Percentiles rank a stretch among this genome's conserved stretches.
Conservation (phyloP, 2,888 invertebrate genomes). For the Cryptus viduatorius region DNA sequence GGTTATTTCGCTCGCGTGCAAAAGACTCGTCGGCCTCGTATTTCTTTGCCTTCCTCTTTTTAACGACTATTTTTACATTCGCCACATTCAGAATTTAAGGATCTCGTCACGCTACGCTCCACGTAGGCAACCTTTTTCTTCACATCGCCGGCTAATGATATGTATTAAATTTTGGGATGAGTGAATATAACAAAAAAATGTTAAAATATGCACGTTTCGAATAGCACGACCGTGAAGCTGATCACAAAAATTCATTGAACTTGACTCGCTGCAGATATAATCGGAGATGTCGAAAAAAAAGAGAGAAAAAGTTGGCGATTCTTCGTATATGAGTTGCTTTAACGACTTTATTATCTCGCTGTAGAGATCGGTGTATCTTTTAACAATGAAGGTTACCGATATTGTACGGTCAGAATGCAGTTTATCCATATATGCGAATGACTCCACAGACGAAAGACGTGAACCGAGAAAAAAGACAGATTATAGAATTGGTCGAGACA, state of each 20-base stretch:
- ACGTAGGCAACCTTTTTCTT: no score
- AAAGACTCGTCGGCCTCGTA: background rate
- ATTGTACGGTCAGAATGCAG: background rate
- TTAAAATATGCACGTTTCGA: no score
- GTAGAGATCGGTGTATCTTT: background rate
- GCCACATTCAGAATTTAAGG: background rate
- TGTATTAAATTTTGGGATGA: no score
- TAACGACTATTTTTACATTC: background rate
- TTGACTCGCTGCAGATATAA: background rate
- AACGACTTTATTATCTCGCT: background rate
- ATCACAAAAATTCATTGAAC: background rate
- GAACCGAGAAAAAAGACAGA: background rate
- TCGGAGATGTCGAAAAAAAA: background rate
- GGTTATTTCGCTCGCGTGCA: background rate
- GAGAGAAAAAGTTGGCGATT: background rate
- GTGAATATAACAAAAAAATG: no score
- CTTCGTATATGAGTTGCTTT: background rate
- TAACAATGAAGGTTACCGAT: background rate
- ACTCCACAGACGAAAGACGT: background rate
- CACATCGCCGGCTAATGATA: no score
- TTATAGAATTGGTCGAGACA: slow-evolving; percentile 23
- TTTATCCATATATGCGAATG: background rate
- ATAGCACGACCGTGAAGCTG: background rate
- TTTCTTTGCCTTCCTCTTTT: background rate
- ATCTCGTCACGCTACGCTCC: no score